Conservation (phyloP, 1,140 invertebrate species). For the Atta cephalotes region DNA sequence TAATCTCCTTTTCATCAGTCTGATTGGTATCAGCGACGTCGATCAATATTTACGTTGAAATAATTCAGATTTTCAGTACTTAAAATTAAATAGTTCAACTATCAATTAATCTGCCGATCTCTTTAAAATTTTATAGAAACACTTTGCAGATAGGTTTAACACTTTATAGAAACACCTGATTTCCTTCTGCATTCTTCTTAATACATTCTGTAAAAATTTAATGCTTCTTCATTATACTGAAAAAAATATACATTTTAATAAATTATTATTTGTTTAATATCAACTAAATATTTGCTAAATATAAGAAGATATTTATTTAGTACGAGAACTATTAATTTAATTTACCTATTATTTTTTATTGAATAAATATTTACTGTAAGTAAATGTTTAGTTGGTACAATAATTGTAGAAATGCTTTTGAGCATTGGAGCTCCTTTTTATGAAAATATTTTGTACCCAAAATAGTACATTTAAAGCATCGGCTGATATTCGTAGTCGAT, state of each 20-base stretch:
- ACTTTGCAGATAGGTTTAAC: neutral
- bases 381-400: no score
- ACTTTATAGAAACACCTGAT: constrained; percentile 20
- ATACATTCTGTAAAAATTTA: neutral
- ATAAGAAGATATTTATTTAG: no score
- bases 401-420: neutral
- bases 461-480: neutral
- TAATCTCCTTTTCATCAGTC: neutral
- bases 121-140: no score
- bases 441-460: neutral
- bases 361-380: no score
- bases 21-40: neutral
- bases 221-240: neutral
- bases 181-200: neutral
- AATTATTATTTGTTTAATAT: no score
- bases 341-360: no score
- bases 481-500: neutral
- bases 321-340: no score
- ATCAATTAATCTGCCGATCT: no score
- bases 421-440: no score
- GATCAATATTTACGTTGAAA: neutral
- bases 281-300: no score
- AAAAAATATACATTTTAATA: no score
- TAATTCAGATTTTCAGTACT: no score
- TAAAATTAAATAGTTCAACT: neutral